These are phyloP conservation scores for Uloborus plumipes DNA, from an alignment of 2,888 invertebrate genomes.

Conservation along the genomic window DNA sequence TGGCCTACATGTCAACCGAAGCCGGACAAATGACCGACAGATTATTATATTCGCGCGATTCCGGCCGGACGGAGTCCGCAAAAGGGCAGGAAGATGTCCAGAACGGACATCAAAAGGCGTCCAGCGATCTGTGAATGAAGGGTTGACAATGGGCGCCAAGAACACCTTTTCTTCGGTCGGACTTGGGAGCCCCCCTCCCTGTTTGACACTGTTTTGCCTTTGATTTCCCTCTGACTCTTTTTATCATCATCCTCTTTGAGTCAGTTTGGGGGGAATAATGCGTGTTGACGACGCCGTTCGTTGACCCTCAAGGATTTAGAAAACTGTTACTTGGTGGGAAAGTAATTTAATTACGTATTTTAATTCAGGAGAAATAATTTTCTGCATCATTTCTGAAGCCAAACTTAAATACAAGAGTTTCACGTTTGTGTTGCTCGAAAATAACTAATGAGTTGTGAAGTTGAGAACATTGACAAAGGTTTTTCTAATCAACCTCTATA, in stretches of 20 bases:
- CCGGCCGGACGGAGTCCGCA: slow-evolving; percentile 38
- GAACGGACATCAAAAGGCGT: slow-evolving; percentile 55
- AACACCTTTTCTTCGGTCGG: slow-evolving; percentile 45
- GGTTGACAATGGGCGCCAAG: slow-evolving; percentile 39
- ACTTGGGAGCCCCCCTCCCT: slow-evolving; percentile 26
- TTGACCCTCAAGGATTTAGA: neutral
- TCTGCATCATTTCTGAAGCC: too few species aligned
- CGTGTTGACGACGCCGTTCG: neutral
- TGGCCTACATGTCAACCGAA: slow-evolving; percentile 58
- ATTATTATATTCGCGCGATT: slow-evolving; percentile 58
- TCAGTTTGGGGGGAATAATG: slow-evolving; percentile 13
- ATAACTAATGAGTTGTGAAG: too few species aligned
- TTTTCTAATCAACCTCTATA: too few species aligned
- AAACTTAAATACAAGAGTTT: too few species aligned
- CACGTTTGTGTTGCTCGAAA: too few species aligned
- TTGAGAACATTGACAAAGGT: too few species aligned
- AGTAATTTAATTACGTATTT: too few species aligned
- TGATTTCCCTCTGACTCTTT: neutral
- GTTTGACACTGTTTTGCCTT: slow-evolving; percentile 11
- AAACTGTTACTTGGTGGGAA: too few species aligned
- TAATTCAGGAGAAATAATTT: too few species aligned
- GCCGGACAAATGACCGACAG: slow-evolving; percentile 65
- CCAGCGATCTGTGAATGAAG: slow-evolving; percentile 63
- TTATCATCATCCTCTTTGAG: neutral
- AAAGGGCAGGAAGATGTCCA: slow-evolving; percentile 60